Evolutionary conservation across 2,113 vertebrate species (phyloP).

Genomic region (Serinus canaria): DNA sequence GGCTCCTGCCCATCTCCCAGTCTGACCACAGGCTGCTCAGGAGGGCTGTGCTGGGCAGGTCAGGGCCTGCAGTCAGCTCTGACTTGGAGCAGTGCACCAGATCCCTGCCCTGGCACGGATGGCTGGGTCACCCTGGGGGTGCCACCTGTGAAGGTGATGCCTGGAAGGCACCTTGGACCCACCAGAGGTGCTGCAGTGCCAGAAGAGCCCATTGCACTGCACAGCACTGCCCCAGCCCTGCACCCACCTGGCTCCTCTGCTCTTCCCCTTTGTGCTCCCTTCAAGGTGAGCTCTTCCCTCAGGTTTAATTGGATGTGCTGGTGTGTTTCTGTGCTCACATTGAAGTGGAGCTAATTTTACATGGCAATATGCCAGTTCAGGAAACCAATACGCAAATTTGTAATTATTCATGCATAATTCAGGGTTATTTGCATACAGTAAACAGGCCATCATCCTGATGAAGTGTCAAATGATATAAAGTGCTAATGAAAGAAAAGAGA

Average conservation of each 20-base stretch:
- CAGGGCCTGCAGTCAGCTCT: fast-evolving
- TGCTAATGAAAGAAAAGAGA: constrained; percentile 52
- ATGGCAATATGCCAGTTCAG: constrained; percentile 45
- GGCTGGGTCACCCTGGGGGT: background rate
- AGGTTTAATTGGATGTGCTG: background rate
- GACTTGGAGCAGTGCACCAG: background rate
- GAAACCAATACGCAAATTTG: constrained; percentile 33
- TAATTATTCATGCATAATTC: constrained; percentile 66
- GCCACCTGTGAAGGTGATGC: background rate
- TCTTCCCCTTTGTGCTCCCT: background rate
- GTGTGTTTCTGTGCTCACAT: background rate
- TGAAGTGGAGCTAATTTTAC: constrained; percentile 50
- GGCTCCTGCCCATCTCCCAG: background rate
- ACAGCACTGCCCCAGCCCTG: background rate
- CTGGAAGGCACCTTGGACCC: background rate
- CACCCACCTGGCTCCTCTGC: background rate
- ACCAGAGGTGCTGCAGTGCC: background rate
- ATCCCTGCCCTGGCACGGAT: fast-evolving
- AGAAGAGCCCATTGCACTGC: fast-evolving
- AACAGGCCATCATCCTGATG: constrained; percentile 50
- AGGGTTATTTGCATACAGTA: constrained; percentile 61
- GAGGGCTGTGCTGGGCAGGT: background rate
- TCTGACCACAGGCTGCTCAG: background rate
- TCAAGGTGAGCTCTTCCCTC: constrained; percentile 33
- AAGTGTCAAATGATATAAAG: constrained; percentile 39